These are phyloP conservation scores for Platyscapa corneri DNA, from an alignment of 1,140 invertebrate species.

Conservation along the genomic window DNA sequence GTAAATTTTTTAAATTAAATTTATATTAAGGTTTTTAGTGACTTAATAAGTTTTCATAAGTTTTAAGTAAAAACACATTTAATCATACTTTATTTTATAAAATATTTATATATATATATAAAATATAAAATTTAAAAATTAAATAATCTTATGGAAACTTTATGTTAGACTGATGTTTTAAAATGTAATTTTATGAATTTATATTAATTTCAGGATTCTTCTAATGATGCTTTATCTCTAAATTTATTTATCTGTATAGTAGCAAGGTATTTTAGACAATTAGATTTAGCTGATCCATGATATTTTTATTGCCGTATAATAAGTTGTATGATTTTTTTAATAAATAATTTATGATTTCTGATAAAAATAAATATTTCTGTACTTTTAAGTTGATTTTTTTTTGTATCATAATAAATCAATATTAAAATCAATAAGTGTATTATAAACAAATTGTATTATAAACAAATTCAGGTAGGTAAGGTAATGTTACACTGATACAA, in stretches of 20 bases:
- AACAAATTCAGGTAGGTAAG: constrained; percentile 38
- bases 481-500: constrained; percentile 49
- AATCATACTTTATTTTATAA: not conserved
- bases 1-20: constrained; percentile 62
- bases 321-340: constrained; percentile 37
- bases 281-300: constrained; percentile 76
- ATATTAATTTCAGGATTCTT: constrained; percentile 68
- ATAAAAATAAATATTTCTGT: constrained; percentile 50
- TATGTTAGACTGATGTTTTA: not conserved
- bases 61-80: not conserved
- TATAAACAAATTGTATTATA: constrained; percentile 56
- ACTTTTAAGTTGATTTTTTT: constrained; percentile 51
- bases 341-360: constrained; percentile 52
- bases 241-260: constrained; percentile 80
- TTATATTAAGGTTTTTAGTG: constrained; percentile 1
- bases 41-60: not conserved
- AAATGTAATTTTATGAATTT: not conserved
- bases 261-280: constrained; percentile 78
- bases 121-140: not conserved
- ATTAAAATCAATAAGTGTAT: constrained; percentile 42
- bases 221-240: constrained; percentile 70
- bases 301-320: constrained; percentile 47
- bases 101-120: not conserved
- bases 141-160: not conserved
- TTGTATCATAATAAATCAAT: constrained; percentile 52